phyloP scores from a whole-genome alignment of 2,888 invertebrate genomes.

The Conistra vaccinii region DNA sequence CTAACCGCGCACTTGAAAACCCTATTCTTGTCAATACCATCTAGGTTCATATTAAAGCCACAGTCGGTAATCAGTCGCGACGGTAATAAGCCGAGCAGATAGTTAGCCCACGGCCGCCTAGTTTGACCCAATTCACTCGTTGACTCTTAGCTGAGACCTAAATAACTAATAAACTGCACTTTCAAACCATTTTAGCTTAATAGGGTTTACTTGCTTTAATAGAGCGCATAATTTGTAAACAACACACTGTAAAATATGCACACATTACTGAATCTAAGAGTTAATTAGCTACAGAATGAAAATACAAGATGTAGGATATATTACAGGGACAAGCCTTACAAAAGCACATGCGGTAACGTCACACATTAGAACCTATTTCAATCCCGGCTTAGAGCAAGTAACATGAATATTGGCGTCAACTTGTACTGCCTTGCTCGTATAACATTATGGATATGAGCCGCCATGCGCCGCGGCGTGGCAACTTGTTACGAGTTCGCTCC shows the following conservation, averaged over 20 bases:
- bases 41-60: slow-evolving; percentile 28
- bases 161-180: slow-evolving; percentile 50
- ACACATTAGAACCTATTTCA: slow-evolving; percentile 17
- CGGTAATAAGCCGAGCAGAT: slow-evolving; percentile 43
- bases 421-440: slow-evolving; percentile 20
- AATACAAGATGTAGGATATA: background rate
- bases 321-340: slow-evolving; percentile 1
- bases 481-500: slow-evolving; percentile 50
- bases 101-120: slow-evolving; percentile 52
- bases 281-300: background rate
- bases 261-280: background rate
- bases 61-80: slow-evolving; percentile 39
- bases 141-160: slow-evolving; percentile 49
- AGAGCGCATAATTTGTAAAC: background rate
- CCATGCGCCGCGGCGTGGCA: slow-evolving; percentile 15
- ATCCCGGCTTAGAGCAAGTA: background rate
- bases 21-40: slow-evolving; percentile 19
- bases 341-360: slow-evolving; percentile 20
- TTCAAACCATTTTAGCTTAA: slow-evolving; percentile 23
- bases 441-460: slow-evolving; percentile 28
- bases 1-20: background rate
- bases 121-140: slow-evolving; percentile 61
- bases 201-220: slow-evolving; percentile 6
- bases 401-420: slow-evolving; percentile 28
- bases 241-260: background rate